Conservation (phyloP, 2,888 invertebrate species). For the Pogonocherus hispidulus region DNA sequence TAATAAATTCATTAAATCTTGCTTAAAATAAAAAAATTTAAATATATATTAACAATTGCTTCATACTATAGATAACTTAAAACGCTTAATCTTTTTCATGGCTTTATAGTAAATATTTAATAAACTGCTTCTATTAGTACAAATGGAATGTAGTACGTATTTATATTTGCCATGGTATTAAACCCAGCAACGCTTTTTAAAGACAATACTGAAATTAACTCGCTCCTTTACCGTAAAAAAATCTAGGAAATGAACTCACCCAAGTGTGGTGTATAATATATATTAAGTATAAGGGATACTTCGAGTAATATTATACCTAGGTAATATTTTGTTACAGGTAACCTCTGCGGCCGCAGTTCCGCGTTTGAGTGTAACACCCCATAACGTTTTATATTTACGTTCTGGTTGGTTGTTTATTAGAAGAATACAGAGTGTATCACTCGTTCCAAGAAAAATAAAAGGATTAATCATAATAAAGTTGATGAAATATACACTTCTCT, state of each 20-base stretch:
- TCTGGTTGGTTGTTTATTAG: conserved; percentile 16
- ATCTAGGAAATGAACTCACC: conserved; percentile 42
- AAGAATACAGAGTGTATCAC: not conserved
- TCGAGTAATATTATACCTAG: conserved; percentile 23
- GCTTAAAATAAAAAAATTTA: too few relatives aligned
- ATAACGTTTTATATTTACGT: conserved; percentile 25
- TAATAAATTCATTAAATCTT: too few relatives aligned
- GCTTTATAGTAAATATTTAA: too few relatives aligned
- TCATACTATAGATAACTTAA: too few relatives aligned
- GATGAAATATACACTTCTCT: too few relatives aligned
- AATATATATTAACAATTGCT: too few relatives aligned
- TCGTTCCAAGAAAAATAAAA: too few relatives aligned
- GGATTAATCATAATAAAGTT: too few relatives aligned
- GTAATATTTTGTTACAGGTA: conserved; percentile 28
- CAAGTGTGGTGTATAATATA: conserved; percentile 38
- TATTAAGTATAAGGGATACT: conserved; percentile 25
- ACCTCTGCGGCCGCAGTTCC: conserved; percentile 17
- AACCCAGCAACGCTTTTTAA: not conserved
- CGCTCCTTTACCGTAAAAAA: conserved; percentile 33
- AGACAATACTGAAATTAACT: conserved; percentile 35
- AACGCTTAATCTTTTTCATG: too few relatives aligned
- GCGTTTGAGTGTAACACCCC: conserved; percentile 23
- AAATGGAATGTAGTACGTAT: too few relatives aligned
- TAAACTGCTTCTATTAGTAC: not conserved
- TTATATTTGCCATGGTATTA: not conserved